A percentile compares a stretch with the other conserved stretches of the same genome.
Evolutionary conservation across 2,888 invertebrate species (phyloP).

Genomic region (Mylabris sibirica): DNA sequence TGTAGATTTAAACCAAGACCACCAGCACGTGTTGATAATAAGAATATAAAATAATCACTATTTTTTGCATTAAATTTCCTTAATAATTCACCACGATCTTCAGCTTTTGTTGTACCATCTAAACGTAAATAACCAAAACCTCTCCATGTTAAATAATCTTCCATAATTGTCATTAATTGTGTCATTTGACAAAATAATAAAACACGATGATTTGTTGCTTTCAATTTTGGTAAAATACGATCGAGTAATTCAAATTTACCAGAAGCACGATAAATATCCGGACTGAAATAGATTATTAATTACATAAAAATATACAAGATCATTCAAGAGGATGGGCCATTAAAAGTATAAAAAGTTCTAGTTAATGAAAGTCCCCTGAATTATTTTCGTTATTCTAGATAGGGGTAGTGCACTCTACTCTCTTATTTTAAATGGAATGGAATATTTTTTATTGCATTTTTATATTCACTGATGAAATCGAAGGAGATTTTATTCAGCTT

Average conservation of each 20-base stretch:
- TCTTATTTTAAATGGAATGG: no score
- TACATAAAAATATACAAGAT: no score
- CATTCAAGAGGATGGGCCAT: no score
- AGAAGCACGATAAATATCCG: slow-evolving; percentile 91
- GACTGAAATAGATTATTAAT: slow-evolving; percentile 63
- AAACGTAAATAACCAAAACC: slow-evolving; percentile 89
- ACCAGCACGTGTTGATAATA: slow-evolving; percentile 96
- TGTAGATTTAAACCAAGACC: slow-evolving; percentile 98
- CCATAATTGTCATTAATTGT: slow-evolving; percentile 97
- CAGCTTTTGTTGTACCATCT: slow-evolving; percentile 98
- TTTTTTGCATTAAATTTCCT: slow-evolving; percentile 89
- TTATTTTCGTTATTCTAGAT: no score
- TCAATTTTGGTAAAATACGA: slow-evolving; percentile 95
- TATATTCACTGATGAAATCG: no score
- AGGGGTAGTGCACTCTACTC: no score
- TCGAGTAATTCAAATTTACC: slow-evolving; percentile 98
- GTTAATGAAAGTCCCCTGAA: no score
- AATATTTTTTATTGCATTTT: no score
- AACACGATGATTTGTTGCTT: slow-evolving; percentile 91
- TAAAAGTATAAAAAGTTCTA: no score
- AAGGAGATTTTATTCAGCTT: no score
- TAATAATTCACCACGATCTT: slow-evolving; percentile 94
- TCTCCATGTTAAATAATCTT: slow-evolving; percentile 94
- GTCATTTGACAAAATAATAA: slow-evolving; percentile 99
- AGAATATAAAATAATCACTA: slow-evolving; percentile 94